These are phyloP conservation scores for Hypomesus transpacificus DNA, from an alignment of 2,113 vertebrate genomes.

Conservation along the genomic window DNA sequence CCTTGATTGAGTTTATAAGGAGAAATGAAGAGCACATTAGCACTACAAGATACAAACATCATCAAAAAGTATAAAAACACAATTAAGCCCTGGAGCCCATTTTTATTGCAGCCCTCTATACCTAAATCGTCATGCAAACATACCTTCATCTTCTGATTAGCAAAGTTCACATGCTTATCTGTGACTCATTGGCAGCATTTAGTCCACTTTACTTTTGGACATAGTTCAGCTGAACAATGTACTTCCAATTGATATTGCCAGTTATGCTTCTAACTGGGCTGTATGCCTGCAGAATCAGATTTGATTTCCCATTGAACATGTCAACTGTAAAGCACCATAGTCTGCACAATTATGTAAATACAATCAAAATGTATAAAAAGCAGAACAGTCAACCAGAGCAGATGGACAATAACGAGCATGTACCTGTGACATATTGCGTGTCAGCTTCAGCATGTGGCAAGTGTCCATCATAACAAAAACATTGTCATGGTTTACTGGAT, in stretches of 20 bases:
- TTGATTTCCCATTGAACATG: background rate
- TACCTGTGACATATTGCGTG: slow-evolving; percentile 2
- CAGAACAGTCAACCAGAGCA: too few relatives aligned
- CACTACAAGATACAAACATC: too few relatives aligned
- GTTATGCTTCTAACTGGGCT: too few relatives aligned
- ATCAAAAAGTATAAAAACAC: background rate
- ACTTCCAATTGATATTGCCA: background rate
- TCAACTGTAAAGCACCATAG: background rate
- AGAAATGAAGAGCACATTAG: background rate
- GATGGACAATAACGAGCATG: too few relatives aligned
- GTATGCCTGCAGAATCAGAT: slow-evolving; percentile 2
- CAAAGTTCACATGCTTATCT: too few relatives aligned
- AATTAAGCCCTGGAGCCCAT: background rate
- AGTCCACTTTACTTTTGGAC: slow-evolving; percentile 5
- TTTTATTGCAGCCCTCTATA: too few relatives aligned
- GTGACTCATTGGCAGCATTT: slow-evolving; percentile 4
- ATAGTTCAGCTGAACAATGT: slow-evolving; percentile 26
- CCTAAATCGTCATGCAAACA: too few relatives aligned
- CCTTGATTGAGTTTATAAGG: slow-evolving; percentile 3
- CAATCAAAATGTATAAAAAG: too few relatives aligned
- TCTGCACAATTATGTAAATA: background rate
- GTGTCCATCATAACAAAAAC: slow-evolving; percentile 40
- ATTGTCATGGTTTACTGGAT: slow-evolving; percentile 10
- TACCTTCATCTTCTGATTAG: too few relatives aligned
- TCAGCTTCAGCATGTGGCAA: slow-evolving; percentile 15